A percentile compares a stretch with the other conserved stretches of the same genome.
Conservation (phyloP, 2,113 vertebrate genomes). For the Tragelaphus buxtoni region DNA sequence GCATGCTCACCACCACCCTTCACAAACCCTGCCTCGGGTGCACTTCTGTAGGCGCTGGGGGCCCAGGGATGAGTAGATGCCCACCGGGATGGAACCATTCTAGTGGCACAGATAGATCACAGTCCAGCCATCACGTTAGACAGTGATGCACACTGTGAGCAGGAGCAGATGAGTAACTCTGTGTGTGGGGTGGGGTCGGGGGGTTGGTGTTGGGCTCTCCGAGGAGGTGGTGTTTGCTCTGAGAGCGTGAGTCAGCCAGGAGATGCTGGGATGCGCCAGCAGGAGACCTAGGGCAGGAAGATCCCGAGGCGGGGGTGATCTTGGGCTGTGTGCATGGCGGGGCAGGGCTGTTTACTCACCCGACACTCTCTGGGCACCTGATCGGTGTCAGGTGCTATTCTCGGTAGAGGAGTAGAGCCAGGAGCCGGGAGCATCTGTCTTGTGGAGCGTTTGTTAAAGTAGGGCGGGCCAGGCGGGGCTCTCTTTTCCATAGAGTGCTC, state of each 20-base stretch:
- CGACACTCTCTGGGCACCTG: background rate
- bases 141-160: background rate
- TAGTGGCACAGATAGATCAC: background rate
- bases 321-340: background rate
- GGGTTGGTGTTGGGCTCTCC: background rate
- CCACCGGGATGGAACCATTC: fast-evolving
- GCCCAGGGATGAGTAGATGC: background rate
- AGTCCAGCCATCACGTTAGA: background rate
- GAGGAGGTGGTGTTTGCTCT: background rate
- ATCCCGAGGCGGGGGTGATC: background rate
- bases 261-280: background rate
- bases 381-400: background rate
- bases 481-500: background rate
- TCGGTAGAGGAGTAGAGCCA: background rate
- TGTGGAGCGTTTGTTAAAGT: background rate
- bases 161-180: no score
- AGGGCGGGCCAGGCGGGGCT: fast-evolving
- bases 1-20: no score
- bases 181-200: fast-evolving
- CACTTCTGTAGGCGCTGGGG: background rate
- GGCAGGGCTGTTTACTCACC: background rate
- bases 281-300: fast-evolving
- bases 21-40: fast-evolving
- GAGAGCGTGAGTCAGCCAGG: background rate
- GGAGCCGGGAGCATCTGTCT: background rate